Base-by-base conservation (phyloP, 2,797 vertebrate species). In the Pampus argenteus region DNA sequence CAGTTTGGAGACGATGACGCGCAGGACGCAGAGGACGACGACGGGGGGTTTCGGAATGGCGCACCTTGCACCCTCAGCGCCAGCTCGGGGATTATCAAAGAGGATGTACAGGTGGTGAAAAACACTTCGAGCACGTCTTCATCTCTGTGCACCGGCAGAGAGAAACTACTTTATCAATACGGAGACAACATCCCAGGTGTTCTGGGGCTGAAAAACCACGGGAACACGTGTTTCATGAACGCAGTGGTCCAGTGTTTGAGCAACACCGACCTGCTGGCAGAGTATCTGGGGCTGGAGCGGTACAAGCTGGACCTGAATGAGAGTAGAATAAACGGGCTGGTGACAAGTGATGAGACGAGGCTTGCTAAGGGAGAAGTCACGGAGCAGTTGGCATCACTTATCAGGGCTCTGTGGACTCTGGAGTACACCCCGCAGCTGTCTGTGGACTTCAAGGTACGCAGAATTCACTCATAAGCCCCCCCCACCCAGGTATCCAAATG, bases 191-290 rank as follows among this genome's bases (percentile, higher is more conserved):
- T 93, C 17, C 97, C 97, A 0, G 97, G 97, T 0, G 96, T 95
- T 0, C 91, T 95, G 86, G 97, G 97, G 28, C 90, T 98, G 90
- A 97, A 97, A 60, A 98, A 98, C 90, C 97, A 97, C 90, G 97
- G 97, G 7, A 98, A 99, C 94, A 98, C 97, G 89, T 98, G 97
- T 71, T 99, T 98, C 94, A 96, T 98, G 96, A 98, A 99, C 90
- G 97, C 97, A 0, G 96, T 96, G 88, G 95, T 98, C 79, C 97
- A 99, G 94, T 99, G 97, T 74, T 74, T 99, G 90, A 99, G 96
- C 88, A 97, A 99, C 94, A 98, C 97, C 1, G 97, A 98, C 79
- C 91, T 98, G 83, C 95, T 99, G 65, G 96, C 97, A 0, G 97
- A 98, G 90, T 96, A 96, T 81, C 91, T 99, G 90, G 96, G 95